Evolutionary conservation across 2,797 vertebrate species (phyloP), one percentile per base, ranked within the genome.

Genomic region (Silurus aristotelis): DNA sequence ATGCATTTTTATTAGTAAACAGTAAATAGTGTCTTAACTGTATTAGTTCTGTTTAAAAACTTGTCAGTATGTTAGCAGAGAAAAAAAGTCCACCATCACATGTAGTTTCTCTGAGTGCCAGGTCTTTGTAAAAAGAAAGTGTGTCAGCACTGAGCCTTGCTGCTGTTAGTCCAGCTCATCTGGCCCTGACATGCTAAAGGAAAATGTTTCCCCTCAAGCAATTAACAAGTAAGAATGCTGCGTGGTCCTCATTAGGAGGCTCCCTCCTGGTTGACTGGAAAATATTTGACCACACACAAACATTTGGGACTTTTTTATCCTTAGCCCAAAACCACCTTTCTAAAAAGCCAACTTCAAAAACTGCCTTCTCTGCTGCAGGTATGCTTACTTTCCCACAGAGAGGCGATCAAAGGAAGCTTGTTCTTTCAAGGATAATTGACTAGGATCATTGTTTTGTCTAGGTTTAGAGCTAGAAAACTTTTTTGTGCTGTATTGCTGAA

Each of bases 201-300:
- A 31, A 84, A 83, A 87, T 86, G 71, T 87, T 87, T 87, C 70
- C 48, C 86, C 89, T 64, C 20, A 4, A 89, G 82, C 84, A 80
- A 58, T 46, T 72, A 43, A 56, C 56, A 38, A 84, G 76, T 56
- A 81, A 81, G 83, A 84, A 81, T 10, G 46, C 82, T 64, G 70
- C 76, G 43, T 86, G 76, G 80, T 87, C 73, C 75, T 86, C 67
- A 71, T 85, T 86, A 79, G 56, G 58, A 80, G 87, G 78, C 83
- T 64, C 66, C 75, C 60, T 88, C 22, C 63, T 79, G 87, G 76
- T 67, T 87, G 71, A 73, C 77, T 88, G 78, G 77, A 80, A 84
- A 73, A 79, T 63, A 79, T 84, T 89, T 80, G 85, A 73, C 72
- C 25, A n/a, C 79, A 61, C 64, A 31, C 64, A 60, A 87, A 87